phyloP scores from a whole-genome alignment of 2,113 vertebrate genomes.

The Mustelus asterias region DNA sequence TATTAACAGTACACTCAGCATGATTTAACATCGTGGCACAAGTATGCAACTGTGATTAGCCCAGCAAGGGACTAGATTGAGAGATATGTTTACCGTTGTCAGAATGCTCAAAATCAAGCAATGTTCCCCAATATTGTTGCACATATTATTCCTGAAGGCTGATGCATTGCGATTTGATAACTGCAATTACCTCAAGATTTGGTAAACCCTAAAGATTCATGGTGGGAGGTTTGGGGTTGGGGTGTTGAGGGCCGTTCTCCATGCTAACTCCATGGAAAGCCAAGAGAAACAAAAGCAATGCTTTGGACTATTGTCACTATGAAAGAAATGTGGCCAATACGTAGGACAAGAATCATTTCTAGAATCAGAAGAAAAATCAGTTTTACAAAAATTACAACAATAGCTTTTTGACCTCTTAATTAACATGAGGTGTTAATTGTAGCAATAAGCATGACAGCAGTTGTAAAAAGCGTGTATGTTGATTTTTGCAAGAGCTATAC shows the following conservation, averaged over 20 bases:
- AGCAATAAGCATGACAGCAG: neutral
- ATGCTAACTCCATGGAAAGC: neutral
- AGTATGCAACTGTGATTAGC: conserved; percentile 2
- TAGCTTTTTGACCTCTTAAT: neutral
- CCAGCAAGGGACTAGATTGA: neutral
- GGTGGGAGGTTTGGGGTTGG: too few species aligned
- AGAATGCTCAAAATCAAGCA: neutral
- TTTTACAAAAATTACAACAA: neutral
- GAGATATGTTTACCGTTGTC: conserved; percentile 20
- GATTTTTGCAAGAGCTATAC: neutral
- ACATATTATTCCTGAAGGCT: neutral
- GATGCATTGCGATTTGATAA: neutral
- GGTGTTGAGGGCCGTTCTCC: neutral
- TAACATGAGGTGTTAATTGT: neutral
- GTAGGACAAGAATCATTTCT: neutral
- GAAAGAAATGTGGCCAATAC: neutral
- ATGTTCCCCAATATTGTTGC: neutral
- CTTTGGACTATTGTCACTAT: neutral
- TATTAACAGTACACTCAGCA: conserved; percentile 30
- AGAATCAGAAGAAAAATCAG: neutral
- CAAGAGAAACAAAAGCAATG: neutral
- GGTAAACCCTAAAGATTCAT: neutral
- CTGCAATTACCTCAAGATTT: neutral
- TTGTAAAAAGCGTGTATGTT: neutral
- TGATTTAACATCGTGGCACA: neutral